Evolutionary conservation across 1,140 invertebrate species (phyloP), one percentile per base, ranked within the genome.

Genomic region (Oreohelix idahoensis): DNA sequence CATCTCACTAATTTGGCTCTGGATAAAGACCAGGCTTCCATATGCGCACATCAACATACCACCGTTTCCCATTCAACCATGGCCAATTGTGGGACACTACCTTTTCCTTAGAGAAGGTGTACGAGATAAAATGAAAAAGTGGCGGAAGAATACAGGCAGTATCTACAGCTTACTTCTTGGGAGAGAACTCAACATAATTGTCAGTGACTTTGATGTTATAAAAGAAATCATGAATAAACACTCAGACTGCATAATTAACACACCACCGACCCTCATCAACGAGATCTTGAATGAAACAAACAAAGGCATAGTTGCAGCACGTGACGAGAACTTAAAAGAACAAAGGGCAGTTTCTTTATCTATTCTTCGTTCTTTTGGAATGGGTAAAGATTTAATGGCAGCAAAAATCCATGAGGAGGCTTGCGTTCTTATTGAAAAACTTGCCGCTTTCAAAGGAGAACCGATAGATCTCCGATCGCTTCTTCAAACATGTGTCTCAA

Each of bases 371-470:
- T 32, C 36, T 1, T 77, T 77, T 53, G 75, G 75, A 26, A 77
- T 77, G 75, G 75, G 75, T 4, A 77, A 77, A 26, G 23, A 77
- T 77, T 38, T 77, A 35, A 49, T 77, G 75, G 51, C 75, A 49
- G 35, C 26, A 1, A 77, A 53, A 53, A 77, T 58, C 29, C 32
- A 49, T 13, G 26, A 29, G 29, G 75, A 77, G 29, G 42, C 26
- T 11, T 74, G 36, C 20, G 1, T 29, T 49, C 36, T 39, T 26
- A 74, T 42, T 26, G 38, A 42, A 23, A 74, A n/a, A 1, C 2
- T 74, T 8, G 10, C 20, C 4, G 42, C 38, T 39, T 20, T 29
- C 2, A 20, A 26, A 20, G 71, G 71, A 45, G 8, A 73, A 42
- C 36, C 71, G 13, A 20, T 42, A n/a, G 38, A 73, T 26, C n/a